A percentile compares a stretch with the other conserved stretches of the same genome.
Conservation (phyloP, 2,113 vertebrate genomes). For the Arenaria interpres region DNA sequence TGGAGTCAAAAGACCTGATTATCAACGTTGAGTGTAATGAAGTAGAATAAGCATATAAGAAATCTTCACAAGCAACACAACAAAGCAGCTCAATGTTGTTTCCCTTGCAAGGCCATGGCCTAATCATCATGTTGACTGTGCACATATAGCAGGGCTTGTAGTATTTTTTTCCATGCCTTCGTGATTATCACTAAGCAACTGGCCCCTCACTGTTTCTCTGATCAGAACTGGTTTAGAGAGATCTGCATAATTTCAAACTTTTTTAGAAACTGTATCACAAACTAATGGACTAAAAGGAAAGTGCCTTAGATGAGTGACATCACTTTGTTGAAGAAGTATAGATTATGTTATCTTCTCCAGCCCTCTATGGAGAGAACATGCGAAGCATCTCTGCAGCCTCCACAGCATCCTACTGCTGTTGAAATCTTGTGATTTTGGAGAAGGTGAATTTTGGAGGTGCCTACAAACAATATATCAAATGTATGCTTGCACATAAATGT, state of each 20-base stretch:
- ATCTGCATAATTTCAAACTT: not conserved
- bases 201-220: not conserved
- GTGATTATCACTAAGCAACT: constrained; percentile 26
- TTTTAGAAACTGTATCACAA: not conserved
- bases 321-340: constrained; percentile 20
- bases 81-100: not conserved
- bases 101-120: not conserved
- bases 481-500: not conserved
- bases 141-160: not conserved
- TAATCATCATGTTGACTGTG: not conserved
- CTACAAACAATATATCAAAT: not conserved
- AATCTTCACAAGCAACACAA: constrained; percentile 14
- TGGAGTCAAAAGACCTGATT: not conserved
- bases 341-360: not conserved
- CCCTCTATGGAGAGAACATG: not conserved
- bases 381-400: not conserved
- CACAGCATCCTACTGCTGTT: not conserved
- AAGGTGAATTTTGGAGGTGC: not conserved
- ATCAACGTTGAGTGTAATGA: not conserved
- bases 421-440: not conserved
- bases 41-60: not conserved
- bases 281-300: constrained; percentile 13
- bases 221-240: not conserved
- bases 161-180: constrained; percentile 29
- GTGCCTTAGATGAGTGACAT: not conserved